Evolutionary conservation across 2,113 vertebrate species (phyloP).

Genomic region (Garra rufa): DNA sequence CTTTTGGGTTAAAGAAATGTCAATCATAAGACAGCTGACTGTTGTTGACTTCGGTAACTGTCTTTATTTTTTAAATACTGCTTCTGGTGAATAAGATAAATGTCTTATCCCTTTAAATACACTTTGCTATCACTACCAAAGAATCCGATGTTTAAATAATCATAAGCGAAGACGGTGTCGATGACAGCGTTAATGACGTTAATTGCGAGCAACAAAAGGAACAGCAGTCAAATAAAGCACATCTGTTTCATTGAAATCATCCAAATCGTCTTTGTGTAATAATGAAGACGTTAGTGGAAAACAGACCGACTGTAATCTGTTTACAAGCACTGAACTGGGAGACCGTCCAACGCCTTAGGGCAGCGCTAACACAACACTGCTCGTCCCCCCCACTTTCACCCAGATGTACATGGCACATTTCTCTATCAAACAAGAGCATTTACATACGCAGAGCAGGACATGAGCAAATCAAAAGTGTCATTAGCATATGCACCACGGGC

Average conservation of each 20-base stretch:
- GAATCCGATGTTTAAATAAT: not conserved
- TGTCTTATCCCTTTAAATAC: not conserved
- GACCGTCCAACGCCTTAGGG: constrained; percentile 46
- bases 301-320: constrained; percentile 36
- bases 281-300: constrained; percentile 32
- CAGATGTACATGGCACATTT: constrained; percentile 52
- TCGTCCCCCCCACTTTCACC: constrained; percentile 39
- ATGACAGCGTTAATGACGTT: not conserved
- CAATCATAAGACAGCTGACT: not conserved
- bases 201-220: constrained; percentile 26
- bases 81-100: not conserved
- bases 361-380: constrained; percentile 29
- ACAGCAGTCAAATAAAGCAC: constrained; percentile 12
- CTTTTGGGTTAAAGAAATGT: too few relatives aligned
- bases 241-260: constrained; percentile 11
- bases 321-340: constrained; percentile 45
- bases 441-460: constrained; percentile 52
- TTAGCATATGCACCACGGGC: constrained; percentile 59
- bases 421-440: constrained; percentile 58
- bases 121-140: not conserved
- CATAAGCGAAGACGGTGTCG: not conserved
- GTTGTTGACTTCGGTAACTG: too few relatives aligned
- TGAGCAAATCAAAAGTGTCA: constrained; percentile 58
- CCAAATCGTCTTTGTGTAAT: constrained; percentile 29
- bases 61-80: not conserved